phyloP scores from a whole-genome alignment of 1,140 invertebrate species.

The Spodoptera litura region DNA sequence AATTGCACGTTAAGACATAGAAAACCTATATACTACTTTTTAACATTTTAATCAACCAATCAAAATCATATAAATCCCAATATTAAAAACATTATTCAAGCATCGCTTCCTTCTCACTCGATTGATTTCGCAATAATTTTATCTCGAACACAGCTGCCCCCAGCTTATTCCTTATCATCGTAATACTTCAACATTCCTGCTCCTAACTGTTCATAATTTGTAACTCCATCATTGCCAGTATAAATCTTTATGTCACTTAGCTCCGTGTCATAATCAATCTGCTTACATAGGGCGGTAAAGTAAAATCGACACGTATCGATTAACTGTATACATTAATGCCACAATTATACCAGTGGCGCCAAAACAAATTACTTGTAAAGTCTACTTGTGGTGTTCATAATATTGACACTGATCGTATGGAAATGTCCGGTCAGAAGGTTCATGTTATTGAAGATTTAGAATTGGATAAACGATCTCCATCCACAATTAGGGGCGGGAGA shows the following conservation, averaged over 20 bases:
- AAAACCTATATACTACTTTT: too few relatives aligned
- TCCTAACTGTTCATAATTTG: constrained; percentile 29
- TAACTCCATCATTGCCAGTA: constrained; percentile 15
- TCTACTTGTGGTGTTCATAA: constrained; percentile 11
- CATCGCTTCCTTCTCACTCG: too few relatives aligned
- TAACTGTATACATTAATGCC: constrained; percentile 16
- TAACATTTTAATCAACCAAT: too few relatives aligned
- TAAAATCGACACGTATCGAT: constrained; percentile 33
- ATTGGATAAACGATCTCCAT: too few relatives aligned
- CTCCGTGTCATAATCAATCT: constrained; percentile 33
- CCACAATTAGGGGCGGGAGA: too few relatives aligned
- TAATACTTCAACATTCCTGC: constrained; percentile 19
- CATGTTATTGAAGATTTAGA: too few relatives aligned
- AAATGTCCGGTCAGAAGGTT: neutral
- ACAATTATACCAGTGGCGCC: constrained; percentile 43
- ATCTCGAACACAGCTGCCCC: too few relatives aligned
- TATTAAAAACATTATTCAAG: too few relatives aligned
- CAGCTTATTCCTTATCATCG: constrained; percentile 13
- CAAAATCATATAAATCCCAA: too few relatives aligned
- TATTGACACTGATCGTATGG: neutral
- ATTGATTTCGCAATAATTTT: too few relatives aligned
- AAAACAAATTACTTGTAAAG: constrained; percentile 60
- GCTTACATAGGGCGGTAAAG: constrained; percentile 3
- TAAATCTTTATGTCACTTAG: constrained; percentile 40
- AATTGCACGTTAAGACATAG: too few relatives aligned